A percentile compares a stretch with the other conserved stretches of the same genome.
Conservation (phyloP, 1,140 invertebrate species). For the Spodoptera litura region DNA sequence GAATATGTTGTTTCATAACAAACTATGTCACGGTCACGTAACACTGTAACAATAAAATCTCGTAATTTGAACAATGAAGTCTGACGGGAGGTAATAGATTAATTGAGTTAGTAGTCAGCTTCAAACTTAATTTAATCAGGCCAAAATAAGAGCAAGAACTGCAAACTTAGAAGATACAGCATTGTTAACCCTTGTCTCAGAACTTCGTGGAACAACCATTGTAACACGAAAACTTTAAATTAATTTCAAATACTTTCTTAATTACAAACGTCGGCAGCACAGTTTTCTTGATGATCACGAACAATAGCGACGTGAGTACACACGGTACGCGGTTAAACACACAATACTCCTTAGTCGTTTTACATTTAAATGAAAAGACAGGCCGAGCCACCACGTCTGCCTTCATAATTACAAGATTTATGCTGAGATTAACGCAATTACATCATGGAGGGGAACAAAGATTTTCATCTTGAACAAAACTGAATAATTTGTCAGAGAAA, state of each 20-base stretch:
- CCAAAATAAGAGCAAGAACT: no score
- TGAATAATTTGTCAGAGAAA: slow-evolving; percentile 42
- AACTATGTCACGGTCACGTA: no score
- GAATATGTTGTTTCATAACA: no score
- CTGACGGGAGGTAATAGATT: no score
- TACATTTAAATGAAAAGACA: slow-evolving; percentile 34
- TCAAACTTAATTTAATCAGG: no score
- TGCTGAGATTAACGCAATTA: slow-evolving; percentile 45
- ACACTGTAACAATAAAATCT: no score
- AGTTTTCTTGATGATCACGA: slow-evolving; percentile 4
- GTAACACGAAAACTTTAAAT: slow-evolving; percentile 27
- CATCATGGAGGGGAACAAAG: slow-evolving; percentile 27
- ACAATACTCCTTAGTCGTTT: slow-evolving; percentile 13
- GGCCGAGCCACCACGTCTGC: slow-evolving; percentile 5
- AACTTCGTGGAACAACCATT: neutral
- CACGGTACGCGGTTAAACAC: neutral
- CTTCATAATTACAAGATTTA: slow-evolving; percentile 45
- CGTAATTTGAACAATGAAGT: no score
- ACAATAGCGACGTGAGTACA: slow-evolving; percentile 39
- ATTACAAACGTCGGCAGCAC: slow-evolving; percentile 26
- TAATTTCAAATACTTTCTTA: slow-evolving; percentile 34
- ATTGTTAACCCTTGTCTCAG: neutral
- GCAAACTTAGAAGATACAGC: neutral
- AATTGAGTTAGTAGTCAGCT: no score
- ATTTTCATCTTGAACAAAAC: slow-evolving; percentile 30